Evolutionary conservation across 2,113 vertebrate species (phyloP).

Genomic region (Petaurus breviceps): DNA sequence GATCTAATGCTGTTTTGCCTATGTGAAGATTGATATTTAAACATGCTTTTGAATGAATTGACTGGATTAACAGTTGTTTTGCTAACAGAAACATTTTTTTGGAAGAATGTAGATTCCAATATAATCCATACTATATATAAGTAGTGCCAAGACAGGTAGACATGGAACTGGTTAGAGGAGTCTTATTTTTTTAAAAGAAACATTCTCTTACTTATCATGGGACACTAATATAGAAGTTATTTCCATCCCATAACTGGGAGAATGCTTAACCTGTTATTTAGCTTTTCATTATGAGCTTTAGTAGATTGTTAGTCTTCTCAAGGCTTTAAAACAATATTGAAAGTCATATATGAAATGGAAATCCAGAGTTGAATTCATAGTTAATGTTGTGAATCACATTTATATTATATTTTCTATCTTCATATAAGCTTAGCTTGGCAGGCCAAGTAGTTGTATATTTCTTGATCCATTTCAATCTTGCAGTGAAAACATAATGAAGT

Average conservation of each 20-base stretch:
- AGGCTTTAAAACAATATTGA: constrained; percentile 25
- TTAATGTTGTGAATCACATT: constrained; percentile 38
- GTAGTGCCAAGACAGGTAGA: neutral
- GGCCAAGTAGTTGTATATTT: neutral
- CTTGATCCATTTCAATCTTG: constrained; percentile 50
- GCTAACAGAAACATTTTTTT: neutral
- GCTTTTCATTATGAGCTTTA: constrained; percentile 43
- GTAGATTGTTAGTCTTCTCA: neutral
- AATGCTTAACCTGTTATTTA: constrained; percentile 4
- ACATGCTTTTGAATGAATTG: neutral
- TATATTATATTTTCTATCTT: constrained; percentile 48
- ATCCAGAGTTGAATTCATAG: constrained; percentile 26
- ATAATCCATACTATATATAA: neutral
- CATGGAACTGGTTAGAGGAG: neutral
- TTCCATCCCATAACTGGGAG: neutral
- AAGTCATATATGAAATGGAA: constrained; percentile 33
- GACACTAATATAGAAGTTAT: neutral
- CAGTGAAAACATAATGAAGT: constrained; percentile 34
- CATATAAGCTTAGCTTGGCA: constrained; percentile 9
- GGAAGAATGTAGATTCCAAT: neutral
- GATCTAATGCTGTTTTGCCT: neutral
- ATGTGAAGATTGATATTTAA: constrained; percentile 8
- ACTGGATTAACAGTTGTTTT: neutral
- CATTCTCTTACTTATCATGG: neutral
- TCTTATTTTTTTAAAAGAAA: constrained; percentile 4